phyloP scores from a whole-genome alignment of 2,888 invertebrate genomes.

The Pteria penguin region DNA sequence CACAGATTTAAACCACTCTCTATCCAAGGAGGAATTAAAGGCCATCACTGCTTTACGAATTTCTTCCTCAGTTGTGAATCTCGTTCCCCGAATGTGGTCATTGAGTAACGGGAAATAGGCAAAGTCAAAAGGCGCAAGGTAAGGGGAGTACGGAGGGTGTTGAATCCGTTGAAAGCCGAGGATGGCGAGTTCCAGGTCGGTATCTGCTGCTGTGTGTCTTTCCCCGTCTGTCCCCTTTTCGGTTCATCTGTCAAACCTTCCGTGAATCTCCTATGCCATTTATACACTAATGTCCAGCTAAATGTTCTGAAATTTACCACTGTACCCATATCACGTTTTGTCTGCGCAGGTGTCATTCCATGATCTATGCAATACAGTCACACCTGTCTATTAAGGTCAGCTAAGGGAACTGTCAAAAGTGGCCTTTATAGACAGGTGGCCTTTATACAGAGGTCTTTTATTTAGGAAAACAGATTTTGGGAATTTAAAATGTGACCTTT shows the following conservation, averaged over 20 bases:
- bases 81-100: neutral
- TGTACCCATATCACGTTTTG: neutral
- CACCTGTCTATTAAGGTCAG: too few species aligned
- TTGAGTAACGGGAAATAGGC: neutral
- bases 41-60: neutral
- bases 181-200: neutral
- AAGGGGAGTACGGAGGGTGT: neutral
- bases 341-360: neutral
- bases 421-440: too few species aligned
- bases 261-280: neutral
- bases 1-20: neutral
- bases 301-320: neutral
- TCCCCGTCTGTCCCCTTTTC: neutral
- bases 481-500: too few species aligned
- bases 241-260: neutral
- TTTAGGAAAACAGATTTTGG: too few species aligned
- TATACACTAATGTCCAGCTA: neutral
- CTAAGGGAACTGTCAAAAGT: too few species aligned
- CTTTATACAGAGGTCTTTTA: too few species aligned
- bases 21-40: neutral
- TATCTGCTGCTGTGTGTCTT: neutral
- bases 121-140: neutral
- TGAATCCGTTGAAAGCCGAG: neutral
- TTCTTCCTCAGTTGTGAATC: neutral
- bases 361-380: neutral